Percentiles rank a stretch among this genome's conserved stretches.
phyloP scores from a whole-genome alignment of 2,113 vertebrate genomes.

The Ciconia boyciana region DNA sequence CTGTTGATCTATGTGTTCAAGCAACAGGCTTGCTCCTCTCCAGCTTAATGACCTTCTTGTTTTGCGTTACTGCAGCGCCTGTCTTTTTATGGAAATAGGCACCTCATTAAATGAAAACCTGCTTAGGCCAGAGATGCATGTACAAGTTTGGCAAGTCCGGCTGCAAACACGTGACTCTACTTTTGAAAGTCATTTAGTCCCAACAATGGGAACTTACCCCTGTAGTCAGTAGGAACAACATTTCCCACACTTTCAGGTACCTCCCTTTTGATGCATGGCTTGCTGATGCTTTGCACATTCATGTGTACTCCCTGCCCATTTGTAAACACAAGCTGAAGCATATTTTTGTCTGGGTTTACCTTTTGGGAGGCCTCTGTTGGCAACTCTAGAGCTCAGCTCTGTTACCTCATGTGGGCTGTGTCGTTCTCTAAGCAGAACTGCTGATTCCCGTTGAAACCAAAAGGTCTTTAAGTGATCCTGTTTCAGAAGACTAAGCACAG shows the following conservation, averaged over 20 bases:
- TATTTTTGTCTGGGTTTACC: background rate
- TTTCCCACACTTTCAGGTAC: background rate
- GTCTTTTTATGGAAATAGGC: background rate
- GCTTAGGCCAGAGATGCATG: background rate
- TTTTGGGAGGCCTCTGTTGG: background rate
- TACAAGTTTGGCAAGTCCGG: background rate
- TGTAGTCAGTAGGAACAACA: background rate
- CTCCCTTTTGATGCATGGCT: background rate
- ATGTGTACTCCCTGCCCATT: background rate
- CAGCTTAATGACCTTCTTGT: background rate
- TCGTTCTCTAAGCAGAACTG: background rate
- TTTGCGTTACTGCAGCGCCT: accelerated
- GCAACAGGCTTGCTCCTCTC: background rate
- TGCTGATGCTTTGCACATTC: background rate
- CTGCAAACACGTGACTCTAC: background rate
- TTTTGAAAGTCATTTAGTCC: background rate
- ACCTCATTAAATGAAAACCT: background rate
- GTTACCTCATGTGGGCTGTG: background rate
- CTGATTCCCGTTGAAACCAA: background rate
- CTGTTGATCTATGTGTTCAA: background rate
- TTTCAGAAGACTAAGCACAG: background rate
- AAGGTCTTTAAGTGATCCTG: background rate
- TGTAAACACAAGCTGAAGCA: background rate
- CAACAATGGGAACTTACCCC: background rate
- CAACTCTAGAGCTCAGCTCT: background rate